Percentiles rank a stretch among this genome's conserved stretches.
Conservation (phyloP, 2,113 vertebrate genomes). For the Lepus europaeus region DNA sequence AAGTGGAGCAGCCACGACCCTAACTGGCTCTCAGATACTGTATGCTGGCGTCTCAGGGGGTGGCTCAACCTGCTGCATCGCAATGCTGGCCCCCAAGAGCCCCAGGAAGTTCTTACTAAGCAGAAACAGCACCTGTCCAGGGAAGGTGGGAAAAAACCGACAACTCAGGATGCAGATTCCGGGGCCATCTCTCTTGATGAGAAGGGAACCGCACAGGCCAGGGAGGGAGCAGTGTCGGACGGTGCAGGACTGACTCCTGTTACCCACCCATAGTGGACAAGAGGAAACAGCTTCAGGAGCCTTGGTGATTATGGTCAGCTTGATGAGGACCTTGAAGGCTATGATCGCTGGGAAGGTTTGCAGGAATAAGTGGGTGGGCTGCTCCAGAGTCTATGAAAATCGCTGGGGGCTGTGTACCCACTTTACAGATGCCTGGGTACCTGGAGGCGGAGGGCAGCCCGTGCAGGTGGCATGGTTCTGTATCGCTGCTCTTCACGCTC, state of each 20-base stretch:
- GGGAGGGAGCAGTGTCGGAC: not conserved
- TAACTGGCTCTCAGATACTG: too few species aligned
- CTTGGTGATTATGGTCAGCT: not conserved
- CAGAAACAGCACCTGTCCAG: not conserved
- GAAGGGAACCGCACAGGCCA: not conserved
- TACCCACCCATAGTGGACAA: not conserved
- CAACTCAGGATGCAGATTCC: not conserved
- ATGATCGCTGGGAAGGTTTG: not conserved
- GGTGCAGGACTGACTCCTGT: not conserved
- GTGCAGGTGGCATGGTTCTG: not conserved
- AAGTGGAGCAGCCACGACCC: too few species aligned
- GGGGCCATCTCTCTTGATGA: not conserved
- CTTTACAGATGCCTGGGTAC: too few species aligned
- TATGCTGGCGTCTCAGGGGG: too few species aligned
- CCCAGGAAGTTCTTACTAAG: not conserved
- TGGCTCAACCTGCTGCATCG: too few species aligned
- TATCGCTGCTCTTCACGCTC: not conserved
- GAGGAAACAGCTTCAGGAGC: conserved; percentile 34
- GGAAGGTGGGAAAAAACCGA: not conserved
- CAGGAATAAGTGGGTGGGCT: not conserved
- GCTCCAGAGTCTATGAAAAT: not conserved
- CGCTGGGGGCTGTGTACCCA: too few species aligned
- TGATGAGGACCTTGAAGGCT: conserved; percentile 3
- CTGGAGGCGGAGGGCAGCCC: not conserved
- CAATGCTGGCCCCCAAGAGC: not conserved